These are phyloP conservation scores for Indicator maculatus DNA, from an alignment of 2,113 vertebrate species.

Conservation along the genomic window DNA sequence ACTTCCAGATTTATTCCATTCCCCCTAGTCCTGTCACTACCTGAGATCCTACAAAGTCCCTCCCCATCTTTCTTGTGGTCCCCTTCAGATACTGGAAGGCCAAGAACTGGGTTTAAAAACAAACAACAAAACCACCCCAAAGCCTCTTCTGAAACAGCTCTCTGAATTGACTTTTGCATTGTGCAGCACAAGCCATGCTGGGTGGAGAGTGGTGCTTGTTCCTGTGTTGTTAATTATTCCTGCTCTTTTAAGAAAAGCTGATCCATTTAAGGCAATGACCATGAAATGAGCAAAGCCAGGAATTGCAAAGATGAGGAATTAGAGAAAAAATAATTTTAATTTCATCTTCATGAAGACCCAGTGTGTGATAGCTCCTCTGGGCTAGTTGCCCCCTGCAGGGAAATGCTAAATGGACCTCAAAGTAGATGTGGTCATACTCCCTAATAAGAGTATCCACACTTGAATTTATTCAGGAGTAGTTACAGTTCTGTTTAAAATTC, in stretches of 20 bases:
- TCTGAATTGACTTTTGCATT: too few species aligned
- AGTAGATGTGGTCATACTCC: neutral
- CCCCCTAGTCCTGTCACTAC: too few species aligned
- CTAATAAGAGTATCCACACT: neutral
- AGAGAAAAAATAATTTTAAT: neutral
- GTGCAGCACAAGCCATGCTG: neutral
- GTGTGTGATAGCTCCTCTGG: neutral
- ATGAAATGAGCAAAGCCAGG: neutral
- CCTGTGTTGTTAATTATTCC: neutral
- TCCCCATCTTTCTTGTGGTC: too few species aligned
- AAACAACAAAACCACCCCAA: neutral
- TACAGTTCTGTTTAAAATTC: neutral
- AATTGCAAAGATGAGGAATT: neutral
- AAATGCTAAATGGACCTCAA: neutral
- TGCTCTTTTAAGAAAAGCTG: neutral
- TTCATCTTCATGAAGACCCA: neutral
- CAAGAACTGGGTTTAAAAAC: neutral
- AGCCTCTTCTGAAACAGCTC: neutral
- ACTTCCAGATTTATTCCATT: too few species aligned
- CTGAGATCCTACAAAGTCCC: too few species aligned
- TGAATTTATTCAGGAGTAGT: slow-evolving; percentile 2
- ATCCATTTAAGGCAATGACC: neutral
- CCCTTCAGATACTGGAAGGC: too few species aligned
- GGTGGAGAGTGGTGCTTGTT: neutral
- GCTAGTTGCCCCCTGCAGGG: neutral